Base-by-base conservation (phyloP, 2,888 invertebrate genomes). In the Herminia tarsipennalis region DNA sequence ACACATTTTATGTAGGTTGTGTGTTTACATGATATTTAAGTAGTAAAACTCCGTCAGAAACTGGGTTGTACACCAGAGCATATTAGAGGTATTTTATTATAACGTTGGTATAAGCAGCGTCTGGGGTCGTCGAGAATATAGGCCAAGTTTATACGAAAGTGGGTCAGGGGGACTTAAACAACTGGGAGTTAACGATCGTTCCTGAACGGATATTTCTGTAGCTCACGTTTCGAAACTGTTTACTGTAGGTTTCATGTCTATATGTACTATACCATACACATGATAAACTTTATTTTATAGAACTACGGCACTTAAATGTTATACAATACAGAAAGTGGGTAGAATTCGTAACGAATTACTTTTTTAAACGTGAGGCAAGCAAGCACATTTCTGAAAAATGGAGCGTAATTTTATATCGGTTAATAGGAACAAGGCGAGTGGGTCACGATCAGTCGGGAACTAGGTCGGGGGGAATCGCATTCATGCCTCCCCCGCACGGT, bases 101-200 rank as follows among this genome's bases (percentile, higher is more conserved):
- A 58, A 51, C 44, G 53, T 48, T 32, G 36, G 36, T 24, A 52
- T 53, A 49, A 55, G 51, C 44, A 59, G 52, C 55, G 66, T 67
- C 74, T 72, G 76, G 76, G 78, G 78, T 73, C 73, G 73, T 33
- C 51, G 48, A 40, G 64, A 67, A 88, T 78, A 79, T 83, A 56
- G 87, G 88, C 78, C 89, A 89, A 89, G 88, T 88, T 87, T 84
- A 81, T 53, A 54, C 54, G 43, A 66, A 88, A 78, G 55, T 87
- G 55, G 87, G 88, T 87, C 89, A 88, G 81, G 82, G 85, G 78
- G 75, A 83, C 71, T 73, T 69, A 50, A 76, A 76, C 78, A 75
- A 80, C 77, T 71, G 76, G 72, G 76, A 73, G 68, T 71, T 72
- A 76, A 71, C 70, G 72, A 73, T 71, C 70, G 65, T 69, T 76